These are phyloP conservation scores for Clivina fossor DNA, from an alignment of 2,888 invertebrate genomes.

Conservation along the genomic window DNA sequence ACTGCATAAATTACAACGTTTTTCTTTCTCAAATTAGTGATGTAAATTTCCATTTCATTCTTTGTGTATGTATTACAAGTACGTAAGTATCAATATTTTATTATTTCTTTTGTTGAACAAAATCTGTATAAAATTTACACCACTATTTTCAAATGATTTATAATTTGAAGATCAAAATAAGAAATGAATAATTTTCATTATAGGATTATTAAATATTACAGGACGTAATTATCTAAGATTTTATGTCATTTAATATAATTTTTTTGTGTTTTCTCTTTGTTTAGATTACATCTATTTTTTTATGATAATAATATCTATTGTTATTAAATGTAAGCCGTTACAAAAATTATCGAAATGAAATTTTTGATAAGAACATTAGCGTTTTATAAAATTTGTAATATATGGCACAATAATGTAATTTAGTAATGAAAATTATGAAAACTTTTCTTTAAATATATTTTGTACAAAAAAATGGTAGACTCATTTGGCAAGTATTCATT, in stretches of 20 bases:
- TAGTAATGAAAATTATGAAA: conserved; percentile 3
- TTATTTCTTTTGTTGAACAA: too few species aligned
- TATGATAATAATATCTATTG: conserved; percentile 29
- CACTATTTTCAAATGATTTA: too few species aligned
- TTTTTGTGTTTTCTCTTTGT: conserved; percentile 15
- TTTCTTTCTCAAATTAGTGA: too few species aligned
- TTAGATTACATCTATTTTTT: conserved; percentile 24
- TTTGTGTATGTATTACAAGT: too few species aligned
- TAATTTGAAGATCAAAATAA: too few species aligned
- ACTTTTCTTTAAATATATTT: background rate
- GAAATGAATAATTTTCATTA: too few species aligned
- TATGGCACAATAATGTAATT: conserved; percentile 23
- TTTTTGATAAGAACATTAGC: conserved; percentile 4
- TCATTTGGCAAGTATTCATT: conserved; percentile 24
- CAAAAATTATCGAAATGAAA: conserved; percentile 23
- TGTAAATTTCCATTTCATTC: too few species aligned
- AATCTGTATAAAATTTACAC: too few species aligned
- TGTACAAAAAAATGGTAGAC: conserved; percentile 19
- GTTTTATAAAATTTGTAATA: conserved; percentile 27
- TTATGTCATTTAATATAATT: conserved; percentile 20
- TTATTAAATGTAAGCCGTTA: conserved; percentile 22
- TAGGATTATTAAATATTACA: conserved; percentile 21
- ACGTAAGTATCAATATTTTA: too few species aligned
- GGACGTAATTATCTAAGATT: conserved; percentile 25
- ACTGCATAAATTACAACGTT: too few species aligned